Conservation (phyloP, 1,140 invertebrate species). For the Conus ventricosus region DNA sequence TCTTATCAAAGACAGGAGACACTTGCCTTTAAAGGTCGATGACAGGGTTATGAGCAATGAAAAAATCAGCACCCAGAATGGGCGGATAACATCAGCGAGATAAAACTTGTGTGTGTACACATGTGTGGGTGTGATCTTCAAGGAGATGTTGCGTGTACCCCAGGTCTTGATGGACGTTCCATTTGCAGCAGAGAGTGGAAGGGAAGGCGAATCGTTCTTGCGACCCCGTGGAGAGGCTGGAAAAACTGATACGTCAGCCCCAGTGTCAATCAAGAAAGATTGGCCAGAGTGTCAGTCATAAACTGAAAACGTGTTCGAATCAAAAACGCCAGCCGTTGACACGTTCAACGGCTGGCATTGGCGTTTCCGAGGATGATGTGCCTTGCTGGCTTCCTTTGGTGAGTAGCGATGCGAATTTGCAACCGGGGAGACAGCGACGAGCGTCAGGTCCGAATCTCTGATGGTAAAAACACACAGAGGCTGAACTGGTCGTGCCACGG, state of each 20-base stretch:
- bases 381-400: too few species aligned
- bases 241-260: not conserved
- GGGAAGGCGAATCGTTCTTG: not conserved
- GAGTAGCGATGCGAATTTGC: not conserved
- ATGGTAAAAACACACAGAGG: not conserved
- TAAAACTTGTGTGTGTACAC: not conserved
- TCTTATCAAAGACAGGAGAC: not conserved
- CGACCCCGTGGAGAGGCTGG: conserved; percentile 1
- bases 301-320: conserved; percentile 18
- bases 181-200: conserved; percentile 15
- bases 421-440: not conserved
- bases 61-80: conserved; percentile 36
- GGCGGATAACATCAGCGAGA: conserved; percentile 25
- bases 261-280: conserved; percentile 6
- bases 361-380: not conserved
- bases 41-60: not conserved
- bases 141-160: not conserved
- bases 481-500: not conserved
- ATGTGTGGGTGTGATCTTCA: not conserved
- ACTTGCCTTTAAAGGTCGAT: conserved; percentile 8
- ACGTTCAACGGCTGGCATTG: conserved; percentile 17
- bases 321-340: not conserved
- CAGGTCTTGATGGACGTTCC: conserved; percentile 1
- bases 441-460: conserved; percentile 11
- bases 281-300: conserved; percentile 9